phyloP scores from a whole-genome alignment of 2,113 vertebrate species.

The Actinemys pallida region DNA sequence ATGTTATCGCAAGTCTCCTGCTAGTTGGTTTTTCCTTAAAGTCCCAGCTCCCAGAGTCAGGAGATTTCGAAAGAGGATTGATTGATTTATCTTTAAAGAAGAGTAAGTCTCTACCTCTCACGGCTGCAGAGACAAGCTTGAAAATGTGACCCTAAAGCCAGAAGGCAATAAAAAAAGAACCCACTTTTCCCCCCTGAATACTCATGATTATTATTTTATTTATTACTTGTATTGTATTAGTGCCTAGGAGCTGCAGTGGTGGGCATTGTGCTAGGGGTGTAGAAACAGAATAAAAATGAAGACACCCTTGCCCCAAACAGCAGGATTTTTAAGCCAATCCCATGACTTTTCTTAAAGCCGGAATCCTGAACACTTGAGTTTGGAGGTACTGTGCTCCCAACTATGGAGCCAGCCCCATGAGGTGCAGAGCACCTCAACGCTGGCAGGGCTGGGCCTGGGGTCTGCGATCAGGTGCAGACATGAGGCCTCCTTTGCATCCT shows the following conservation, averaged over 20 bases:
- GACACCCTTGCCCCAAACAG: no score
- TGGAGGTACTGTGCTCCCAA: background rate
- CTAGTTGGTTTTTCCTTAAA: background rate
- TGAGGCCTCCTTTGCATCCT: conserved; percentile 7
- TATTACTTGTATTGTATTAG: background rate
- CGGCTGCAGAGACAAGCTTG: background rate
- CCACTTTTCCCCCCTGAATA: no score
- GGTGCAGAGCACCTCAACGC: background rate
- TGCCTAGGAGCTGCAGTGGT: background rate
- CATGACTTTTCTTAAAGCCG: background rate
- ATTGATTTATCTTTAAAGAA: background rate
- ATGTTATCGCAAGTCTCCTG: background rate
- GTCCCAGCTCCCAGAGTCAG: background rate
- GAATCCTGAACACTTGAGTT: background rate
- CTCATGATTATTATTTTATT: background rate
- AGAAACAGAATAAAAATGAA: background rate
- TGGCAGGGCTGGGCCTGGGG: background rate
- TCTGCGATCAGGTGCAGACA: background rate
- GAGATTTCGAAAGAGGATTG: background rate
- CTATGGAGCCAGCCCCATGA: background rate
- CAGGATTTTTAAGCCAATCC: background rate
- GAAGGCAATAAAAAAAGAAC: background rate
- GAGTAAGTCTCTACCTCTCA: background rate
- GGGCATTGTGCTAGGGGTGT: background rate
- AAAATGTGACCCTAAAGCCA: background rate